Evolutionary conservation across 1,140 invertebrate species (phyloP).

Genomic region (Drosophila quadrilineata): DNA sequence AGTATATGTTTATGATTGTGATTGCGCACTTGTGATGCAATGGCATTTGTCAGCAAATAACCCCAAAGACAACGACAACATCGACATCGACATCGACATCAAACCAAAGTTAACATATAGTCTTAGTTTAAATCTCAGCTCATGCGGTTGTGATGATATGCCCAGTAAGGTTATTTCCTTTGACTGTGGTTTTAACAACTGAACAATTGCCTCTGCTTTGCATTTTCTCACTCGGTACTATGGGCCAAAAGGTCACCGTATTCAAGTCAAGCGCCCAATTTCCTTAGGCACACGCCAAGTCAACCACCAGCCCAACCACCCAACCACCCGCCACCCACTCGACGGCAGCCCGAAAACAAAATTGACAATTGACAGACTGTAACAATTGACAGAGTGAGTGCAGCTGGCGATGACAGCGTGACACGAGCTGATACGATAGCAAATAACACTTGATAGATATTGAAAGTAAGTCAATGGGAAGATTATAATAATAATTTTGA

Average conservation of each 20-base stretch:
- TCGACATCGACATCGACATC: background rate
- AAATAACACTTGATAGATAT: too few relatives aligned
- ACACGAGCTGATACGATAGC: background rate
- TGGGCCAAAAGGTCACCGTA: constrained; percentile 31
- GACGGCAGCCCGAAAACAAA: background rate
- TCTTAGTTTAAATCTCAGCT: background rate
- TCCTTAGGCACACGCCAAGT: constrained; percentile 33
- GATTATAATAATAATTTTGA: too few relatives aligned
- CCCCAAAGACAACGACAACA: too few relatives aligned
- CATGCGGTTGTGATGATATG: background rate
- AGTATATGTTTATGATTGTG: too few relatives aligned
- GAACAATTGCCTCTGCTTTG: constrained; percentile 16
- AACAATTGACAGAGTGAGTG: constrained; percentile 22
- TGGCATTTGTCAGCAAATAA: constrained; percentile 18
- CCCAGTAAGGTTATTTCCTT: constrained; percentile 18
- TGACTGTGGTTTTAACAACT: constrained; percentile 17
- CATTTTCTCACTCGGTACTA: too few relatives aligned
- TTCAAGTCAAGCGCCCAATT: constrained; percentile 36
- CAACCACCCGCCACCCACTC: background rate
- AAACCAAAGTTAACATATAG: background rate
- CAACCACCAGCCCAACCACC: background rate
- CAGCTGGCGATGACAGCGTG: background rate
- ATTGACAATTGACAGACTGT: constrained; percentile 28
- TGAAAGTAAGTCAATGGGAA: background rate
- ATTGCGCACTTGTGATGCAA: constrained; percentile 45